phyloP scores from a whole-genome alignment of 2,888 invertebrate genomes.

The Stegana nigrithorax region DNA sequence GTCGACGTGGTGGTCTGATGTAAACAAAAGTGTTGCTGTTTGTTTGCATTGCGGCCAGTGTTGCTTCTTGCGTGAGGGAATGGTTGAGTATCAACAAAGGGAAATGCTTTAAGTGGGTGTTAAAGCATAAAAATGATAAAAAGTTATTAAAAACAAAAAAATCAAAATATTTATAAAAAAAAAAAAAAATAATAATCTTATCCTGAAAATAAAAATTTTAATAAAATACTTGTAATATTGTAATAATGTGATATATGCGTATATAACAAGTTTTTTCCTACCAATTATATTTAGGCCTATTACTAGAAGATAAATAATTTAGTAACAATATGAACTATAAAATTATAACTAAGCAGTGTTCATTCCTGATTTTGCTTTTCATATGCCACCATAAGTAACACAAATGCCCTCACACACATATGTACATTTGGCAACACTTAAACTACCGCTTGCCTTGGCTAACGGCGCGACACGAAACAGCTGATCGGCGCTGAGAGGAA shows the following conservation, averaged over 20 bases:
- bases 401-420: no score
- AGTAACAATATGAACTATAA: no score
- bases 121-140: background rate
- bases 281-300: no score
- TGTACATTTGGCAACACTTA: background rate
- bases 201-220: no score
- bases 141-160: background rate
- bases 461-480: background rate
- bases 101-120: background rate
- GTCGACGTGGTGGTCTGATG: slow-evolving; percentile 46
- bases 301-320: no score
- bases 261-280: no score
- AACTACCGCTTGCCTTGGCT: background rate
- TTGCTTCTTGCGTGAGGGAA: slow-evolving; percentile 32
- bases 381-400: no score
- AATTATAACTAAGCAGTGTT: no score
- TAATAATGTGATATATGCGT: no score
- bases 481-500: background rate
- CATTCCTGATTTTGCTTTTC: no score
- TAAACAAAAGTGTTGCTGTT: slow-evolving; percentile 51
- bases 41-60: slow-evolving; percentile 46
- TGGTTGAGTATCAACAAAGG: background rate
- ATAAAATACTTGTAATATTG: no score
- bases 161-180: background rate
- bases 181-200: background rate